Conservation (phyloP, 2,888 invertebrate genomes). For the Deroplatys truncata region DNA sequence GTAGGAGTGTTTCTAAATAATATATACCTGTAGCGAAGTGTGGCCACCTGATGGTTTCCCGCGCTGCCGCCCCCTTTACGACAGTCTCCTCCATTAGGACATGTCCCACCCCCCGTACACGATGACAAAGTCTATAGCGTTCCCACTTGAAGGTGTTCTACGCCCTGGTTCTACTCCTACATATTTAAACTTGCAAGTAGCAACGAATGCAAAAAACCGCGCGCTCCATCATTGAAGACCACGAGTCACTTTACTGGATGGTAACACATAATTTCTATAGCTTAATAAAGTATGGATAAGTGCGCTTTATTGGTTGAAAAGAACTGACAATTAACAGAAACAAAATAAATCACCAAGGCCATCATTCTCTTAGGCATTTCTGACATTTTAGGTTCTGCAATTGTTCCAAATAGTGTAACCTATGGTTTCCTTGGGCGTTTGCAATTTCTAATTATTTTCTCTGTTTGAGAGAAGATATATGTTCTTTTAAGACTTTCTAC, state of each 20-base stretch:
- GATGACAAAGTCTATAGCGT: not conserved
- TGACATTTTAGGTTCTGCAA: too few species aligned
- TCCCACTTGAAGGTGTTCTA: not conserved
- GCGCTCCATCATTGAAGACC: not conserved
- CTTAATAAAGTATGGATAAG: too few species aligned
- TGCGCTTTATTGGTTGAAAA: too few species aligned
- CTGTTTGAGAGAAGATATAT: too few species aligned
- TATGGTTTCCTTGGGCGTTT: too few species aligned
- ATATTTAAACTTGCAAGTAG: not conserved
- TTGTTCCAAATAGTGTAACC: too few species aligned
- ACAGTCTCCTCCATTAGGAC: not conserved
- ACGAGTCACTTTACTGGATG: not conserved
- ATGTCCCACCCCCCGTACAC: not conserved
- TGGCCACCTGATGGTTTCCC: conserved; percentile 4
- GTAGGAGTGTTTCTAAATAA: not conserved
- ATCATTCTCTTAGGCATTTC: too few species aligned
- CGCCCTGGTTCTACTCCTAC: too few species aligned
- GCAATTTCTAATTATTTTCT: too few species aligned
- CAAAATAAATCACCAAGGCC: too few species aligned
- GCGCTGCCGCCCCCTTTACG: not conserved
- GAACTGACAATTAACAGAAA: too few species aligned
- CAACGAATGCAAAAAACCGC: not conserved
- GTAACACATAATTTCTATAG: not conserved
- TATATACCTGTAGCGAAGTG: not conserved
- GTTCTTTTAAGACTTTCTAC: too few species aligned